A percentile compares a stretch with the other conserved stretches of the same genome.
These are phyloP conservation scores for Lepidurus arcticus DNA, from an alignment of 1,140 invertebrate genomes.

Conservation along the genomic window DNA sequence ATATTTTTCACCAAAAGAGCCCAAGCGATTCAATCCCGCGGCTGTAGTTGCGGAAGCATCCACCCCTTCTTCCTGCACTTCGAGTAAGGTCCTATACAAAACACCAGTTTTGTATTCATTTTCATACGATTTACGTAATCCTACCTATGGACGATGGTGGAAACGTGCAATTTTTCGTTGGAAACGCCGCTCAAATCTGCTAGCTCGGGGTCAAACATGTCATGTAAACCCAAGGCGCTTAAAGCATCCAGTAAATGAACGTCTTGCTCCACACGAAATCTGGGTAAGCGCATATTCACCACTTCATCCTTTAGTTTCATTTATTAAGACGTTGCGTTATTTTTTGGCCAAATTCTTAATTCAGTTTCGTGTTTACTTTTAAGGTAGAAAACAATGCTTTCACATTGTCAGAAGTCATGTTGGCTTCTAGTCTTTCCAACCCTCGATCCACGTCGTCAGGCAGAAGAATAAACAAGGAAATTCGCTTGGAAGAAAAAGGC, in stretches of 20 bases:
- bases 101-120: constrained; percentile 12
- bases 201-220: constrained; percentile 39
- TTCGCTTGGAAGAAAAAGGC: constrained; percentile 40
- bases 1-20: constrained; percentile 42
- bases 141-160: constrained; percentile 42
- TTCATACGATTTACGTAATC: background rate
- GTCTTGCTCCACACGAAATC: constrained; percentile 39
- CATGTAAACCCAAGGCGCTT: constrained; percentile 38
- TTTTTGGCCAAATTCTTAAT: background rate
- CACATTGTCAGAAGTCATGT: constrained; percentile 42
- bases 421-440: constrained; percentile 39
- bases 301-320: constrained; percentile 40
- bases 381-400: constrained; percentile 42
- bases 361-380: constrained; percentile 37
- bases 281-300: constrained; percentile 43
- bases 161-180: constrained; percentile 37
- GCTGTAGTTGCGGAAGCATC: constrained; percentile 39
- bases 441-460: constrained; percentile 42
- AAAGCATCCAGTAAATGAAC: constrained; percentile 39
- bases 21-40: constrained; percentile 39
- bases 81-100: constrained; percentile 40
- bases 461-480: constrained; percentile 43
- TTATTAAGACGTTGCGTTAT: no score
- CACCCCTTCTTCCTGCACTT: constrained; percentile 41
- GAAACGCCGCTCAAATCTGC: constrained; percentile 40